A percentile compares a stretch with the other conserved stretches of the same genome.
Conservation (phyloP, 2,888 invertebrate species). For the Belgica antarctica region DNA sequence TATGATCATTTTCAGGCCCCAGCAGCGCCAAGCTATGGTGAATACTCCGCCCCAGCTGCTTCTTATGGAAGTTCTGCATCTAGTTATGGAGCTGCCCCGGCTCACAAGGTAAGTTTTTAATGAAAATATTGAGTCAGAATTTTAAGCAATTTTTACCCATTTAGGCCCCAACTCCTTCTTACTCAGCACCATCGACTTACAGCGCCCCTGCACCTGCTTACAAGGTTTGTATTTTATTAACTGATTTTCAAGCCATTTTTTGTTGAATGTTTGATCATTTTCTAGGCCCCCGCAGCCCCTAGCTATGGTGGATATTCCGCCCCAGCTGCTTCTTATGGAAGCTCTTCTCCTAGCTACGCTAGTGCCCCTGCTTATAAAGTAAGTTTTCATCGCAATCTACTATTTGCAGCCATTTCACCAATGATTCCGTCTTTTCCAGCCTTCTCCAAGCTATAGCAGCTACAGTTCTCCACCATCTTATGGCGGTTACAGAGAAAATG, state of each 20-base stretch:
- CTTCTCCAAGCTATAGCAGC: not conserved
- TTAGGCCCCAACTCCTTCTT: not conserved
- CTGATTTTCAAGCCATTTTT: not conserved
- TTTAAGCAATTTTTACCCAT: too few relatives aligned
- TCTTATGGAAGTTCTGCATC: not conserved
- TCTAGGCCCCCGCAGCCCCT: not conserved
- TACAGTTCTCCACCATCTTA: not conserved
- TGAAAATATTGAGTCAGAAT: too few relatives aligned
- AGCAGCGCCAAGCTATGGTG: not conserved
- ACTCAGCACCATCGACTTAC: not conserved
- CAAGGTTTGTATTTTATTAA: not conserved
- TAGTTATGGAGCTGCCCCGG: not conserved
- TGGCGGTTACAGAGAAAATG: not conserved
- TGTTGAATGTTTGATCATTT: not conserved
- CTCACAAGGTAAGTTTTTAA: too few relatives aligned
- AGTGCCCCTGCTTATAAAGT: not conserved
- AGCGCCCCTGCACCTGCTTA: not conserved
- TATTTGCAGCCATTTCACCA: not conserved
- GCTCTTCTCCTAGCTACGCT: not conserved
- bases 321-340: not conserved
- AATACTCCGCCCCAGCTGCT: too few relatives aligned
- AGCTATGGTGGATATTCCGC: conserved; percentile 11
- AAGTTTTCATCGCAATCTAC: not conserved
- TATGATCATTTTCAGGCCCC: too few relatives aligned
- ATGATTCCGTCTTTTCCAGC: not conserved